Base-by-base conservation (phyloP, 1,140 invertebrate species). In the Micrasema longulum region DNA sequence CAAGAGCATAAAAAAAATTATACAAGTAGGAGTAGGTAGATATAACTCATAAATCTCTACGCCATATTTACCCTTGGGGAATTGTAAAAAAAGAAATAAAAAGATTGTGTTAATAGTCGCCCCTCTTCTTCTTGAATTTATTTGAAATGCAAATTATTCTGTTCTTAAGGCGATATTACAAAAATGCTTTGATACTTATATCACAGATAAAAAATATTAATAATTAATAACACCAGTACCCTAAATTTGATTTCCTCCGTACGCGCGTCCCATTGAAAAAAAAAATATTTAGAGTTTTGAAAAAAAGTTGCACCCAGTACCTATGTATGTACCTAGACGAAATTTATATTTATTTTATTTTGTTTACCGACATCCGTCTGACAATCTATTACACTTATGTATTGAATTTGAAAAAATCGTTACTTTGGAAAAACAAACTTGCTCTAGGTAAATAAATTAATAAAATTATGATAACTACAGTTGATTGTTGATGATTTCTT, bases 41-140 rank as follows among this genome's bases (percentile, higher is more conserved):
- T 14, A 14, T 45, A 45, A 45, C 16, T 45, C 16, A 12, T 2
- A 43, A 43, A 43, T 6, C 41, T 4, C 16, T 6, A 45, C 1
- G 0, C 16, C 16, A 14, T 9, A 4, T 45, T 0, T 16, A 14
- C 26, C 43, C 57, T 23, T 48, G 20, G 70, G 62, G 73, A 75
- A 18, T 72, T 47, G 69, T 72, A 72, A 60, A 72, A 75, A 69
- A 72, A 69, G 73, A 75, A 75, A 72, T 60, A 57, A 71, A 75
- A 75, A 75, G 69, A 75, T 75, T 75, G 73, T 72, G 73, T 75
- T 75, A 75, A 75, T 75, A 75, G 73, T 55, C 69, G 73, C 72
- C 72, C 73, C 72, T 69, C 69, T 69, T 69, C 73, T 60, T 35
- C 55, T 72, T 69, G 73, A 75, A 20, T 36, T 12, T 55, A 75